Base-by-base conservation (phyloP, 2,797 vertebrate genomes). In the Micromesistius poutassou region DNA sequence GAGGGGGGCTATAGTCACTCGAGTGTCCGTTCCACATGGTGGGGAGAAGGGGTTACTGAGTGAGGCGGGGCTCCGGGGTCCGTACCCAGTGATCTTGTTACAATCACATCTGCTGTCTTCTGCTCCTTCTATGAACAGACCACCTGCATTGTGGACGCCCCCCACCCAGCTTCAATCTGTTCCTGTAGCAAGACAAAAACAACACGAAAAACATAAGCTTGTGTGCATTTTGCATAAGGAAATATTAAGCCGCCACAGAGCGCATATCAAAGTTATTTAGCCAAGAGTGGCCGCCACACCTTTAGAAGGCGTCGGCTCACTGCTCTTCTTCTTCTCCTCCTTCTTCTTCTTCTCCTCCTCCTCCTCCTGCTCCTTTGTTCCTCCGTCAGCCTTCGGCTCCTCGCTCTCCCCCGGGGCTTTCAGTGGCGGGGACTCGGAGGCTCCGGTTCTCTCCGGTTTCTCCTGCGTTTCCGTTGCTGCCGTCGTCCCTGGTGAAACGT, bases 61-160 rank as follows among this genome's bases (percentile, higher is more conserved):
- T n/a, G 25, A 50, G 73, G 33, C 77, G 81, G 74, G 86, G 68
- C 83, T 87, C 86, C 74, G 76, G 78, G 85, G 85, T 88, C 80
- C 79, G 55, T 85, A 88, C 93, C 87, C 82, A 86, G 89, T 86
- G 89, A 91, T 92, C 88, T 84, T 33, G 82, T 93, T 90, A 89
- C 88, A 90, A 84, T 84, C 78, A 62, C 87, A 85, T 91, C 87
- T 90, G 89, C 89, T n/a, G 14, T 82, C 80, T 86, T 85, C 74
- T 42, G 77, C 84, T 83, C 86, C 80, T 80, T 76, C 46, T 25
- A 78, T 77, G 85, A 78, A 84, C 87, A 90, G 87, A 88, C 90
- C 88, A 83, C 89, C 89, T 86, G 90, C 82, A 30, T 77, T 70
- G 85, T 84, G 71, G 84, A 81, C 85, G 83, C 81, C 77, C 81